Conservation (phyloP, 1,140 invertebrate genomes). For the Apocrypta bakeri region DNA sequence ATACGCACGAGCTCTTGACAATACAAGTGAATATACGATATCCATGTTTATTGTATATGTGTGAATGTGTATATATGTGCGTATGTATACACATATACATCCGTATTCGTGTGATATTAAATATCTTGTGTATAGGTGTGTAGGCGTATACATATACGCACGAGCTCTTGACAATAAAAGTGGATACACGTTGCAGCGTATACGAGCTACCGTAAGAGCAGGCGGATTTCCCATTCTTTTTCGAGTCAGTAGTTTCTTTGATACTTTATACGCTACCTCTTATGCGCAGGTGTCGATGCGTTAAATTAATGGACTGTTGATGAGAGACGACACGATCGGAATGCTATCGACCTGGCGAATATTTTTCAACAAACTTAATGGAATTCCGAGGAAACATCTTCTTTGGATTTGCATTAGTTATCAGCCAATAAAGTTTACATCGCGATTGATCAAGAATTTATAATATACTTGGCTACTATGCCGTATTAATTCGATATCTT, state of each 20-base stretch:
- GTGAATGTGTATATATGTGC: not conserved
- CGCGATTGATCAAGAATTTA: not conserved
- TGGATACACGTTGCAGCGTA: too few species aligned
- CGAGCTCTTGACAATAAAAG: not conserved
- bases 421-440: not conserved
- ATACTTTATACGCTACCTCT: not conserved
- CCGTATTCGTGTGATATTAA: too few species aligned
- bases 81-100: too few species aligned
- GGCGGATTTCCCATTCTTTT: conserved; percentile 21
- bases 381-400: not conserved
- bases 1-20: too few species aligned
- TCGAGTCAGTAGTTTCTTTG: not conserved
- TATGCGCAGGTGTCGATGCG: not conserved
- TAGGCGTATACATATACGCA: too few species aligned
- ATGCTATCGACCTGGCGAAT: not conserved
- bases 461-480: not conserved
- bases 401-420: not conserved
- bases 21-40: too few species aligned
- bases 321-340: not conserved
- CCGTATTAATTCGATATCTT: not conserved
- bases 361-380: not conserved
- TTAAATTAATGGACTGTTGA: not conserved
- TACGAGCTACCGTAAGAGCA: not conserved
- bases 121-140: too few species aligned
- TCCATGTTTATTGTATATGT: too few species aligned